Base-by-base conservation (phyloP, 2,888 invertebrate genomes). In the Acanthoscelides obtectus region DNA sequence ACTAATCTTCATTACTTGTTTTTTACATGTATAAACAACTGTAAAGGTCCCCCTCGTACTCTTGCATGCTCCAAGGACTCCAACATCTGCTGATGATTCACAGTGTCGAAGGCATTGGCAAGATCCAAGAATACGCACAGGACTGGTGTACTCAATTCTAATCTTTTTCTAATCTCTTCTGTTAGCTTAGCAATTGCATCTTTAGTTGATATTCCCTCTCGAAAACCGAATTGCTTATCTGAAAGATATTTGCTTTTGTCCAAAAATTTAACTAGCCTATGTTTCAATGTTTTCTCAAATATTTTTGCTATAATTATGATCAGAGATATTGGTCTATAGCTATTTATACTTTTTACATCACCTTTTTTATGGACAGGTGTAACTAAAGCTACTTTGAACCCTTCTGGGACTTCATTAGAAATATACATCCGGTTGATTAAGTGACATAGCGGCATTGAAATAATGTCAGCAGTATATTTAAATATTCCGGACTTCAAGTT, bases 301-400 rank as follows among this genome's bases (percentile, higher is more conserved):
- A 72, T 69, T 69, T 71, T 71, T 12, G 27, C 65, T 19, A 72
- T 0, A 20, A 22, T 66, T 19, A 63, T 65, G 22, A 72, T 69
- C 20, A 72, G 22, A 1, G 72, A 70, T 19, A 72, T 72, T 63
- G 70, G 72, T 22, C 71, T 67, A 63, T 72, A 72, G 25, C 70
- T 72, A 17, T 66, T 63, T 17, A 67, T 22, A n/a, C 25, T 22
- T 68, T 25, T 66, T 22, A 20, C 64, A 20, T 64, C 22, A 25
- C 72, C 72, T 8, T 25, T 67, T 65, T 72, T 72, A 25, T 65
- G 64, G 5, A 70, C 20, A 20, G 72, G 72, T 64, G 22, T 67
- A 8, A 69, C 22, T 20, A 72, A 6, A 17, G 68, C 22, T 63
- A 22, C 25, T 66, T 72, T 70, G 21, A 68, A 70, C 19, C 22